phyloP scores from a whole-genome alignment of 1,140 invertebrate species.

The Dolichoris vasculosae region DNA sequence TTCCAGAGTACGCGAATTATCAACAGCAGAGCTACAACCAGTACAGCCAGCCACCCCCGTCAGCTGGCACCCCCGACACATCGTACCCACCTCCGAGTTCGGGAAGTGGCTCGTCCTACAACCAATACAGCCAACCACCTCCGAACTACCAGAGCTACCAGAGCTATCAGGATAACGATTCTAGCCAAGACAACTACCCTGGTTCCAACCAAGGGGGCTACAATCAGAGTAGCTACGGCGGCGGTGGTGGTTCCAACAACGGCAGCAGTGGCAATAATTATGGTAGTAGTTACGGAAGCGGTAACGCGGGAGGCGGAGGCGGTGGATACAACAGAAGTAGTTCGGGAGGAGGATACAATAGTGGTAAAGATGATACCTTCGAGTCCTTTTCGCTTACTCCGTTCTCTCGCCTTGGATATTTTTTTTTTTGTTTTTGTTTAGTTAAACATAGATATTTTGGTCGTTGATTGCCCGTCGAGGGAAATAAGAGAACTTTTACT shows the following conservation, averaged over 20 bases:
- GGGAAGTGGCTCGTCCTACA: conserved; percentile 58
- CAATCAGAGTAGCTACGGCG: conserved; percentile 72
- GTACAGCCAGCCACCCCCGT: conserved; percentile 63
- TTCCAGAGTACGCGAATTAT: conserved; percentile 71
- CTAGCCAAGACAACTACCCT: conserved; percentile 65
- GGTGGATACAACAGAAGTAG: conserved; percentile 63
- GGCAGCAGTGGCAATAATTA: conserved; percentile 64
- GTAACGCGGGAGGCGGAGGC: conserved; percentile 68
- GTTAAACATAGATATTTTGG: too few species aligned
- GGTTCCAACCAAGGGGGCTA: conserved; percentile 69
- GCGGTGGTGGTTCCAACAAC: conserved; percentile 69
- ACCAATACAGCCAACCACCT: conserved; percentile 69
- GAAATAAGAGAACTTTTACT: too few species aligned
- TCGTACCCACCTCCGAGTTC: conserved; percentile 68
- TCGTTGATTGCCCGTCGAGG: too few species aligned
- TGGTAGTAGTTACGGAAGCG: conserved; percentile 58
- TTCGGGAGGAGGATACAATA: conserved; percentile 54
- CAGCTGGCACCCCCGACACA: conserved; percentile 62
- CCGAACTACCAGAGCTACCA: conserved; percentile 66
- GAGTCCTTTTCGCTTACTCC: not conserved
- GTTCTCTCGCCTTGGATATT: too few species aligned
- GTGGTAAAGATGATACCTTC: conserved; percentile 45
- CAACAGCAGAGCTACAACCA: conserved; percentile 68
- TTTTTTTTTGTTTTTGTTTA: too few species aligned
- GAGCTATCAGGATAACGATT: conserved; percentile 66